Evolutionary conservation across 2,113 vertebrate species (phyloP).

Genomic region (Lycocorax pyrrhopterus): DNA sequence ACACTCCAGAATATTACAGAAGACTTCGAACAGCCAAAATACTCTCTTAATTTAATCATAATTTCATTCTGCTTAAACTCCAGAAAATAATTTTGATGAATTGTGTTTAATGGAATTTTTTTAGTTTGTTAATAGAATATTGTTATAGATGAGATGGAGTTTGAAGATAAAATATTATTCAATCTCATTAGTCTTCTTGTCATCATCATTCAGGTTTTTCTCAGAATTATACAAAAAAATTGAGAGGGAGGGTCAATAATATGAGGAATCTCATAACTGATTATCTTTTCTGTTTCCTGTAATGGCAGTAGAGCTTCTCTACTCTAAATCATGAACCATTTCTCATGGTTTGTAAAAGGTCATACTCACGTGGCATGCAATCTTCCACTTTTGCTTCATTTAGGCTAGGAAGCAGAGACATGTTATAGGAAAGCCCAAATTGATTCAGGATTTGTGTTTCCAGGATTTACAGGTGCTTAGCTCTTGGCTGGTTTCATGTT

Average conservation of each 20-base stretch:
- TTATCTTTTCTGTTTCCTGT: neutral
- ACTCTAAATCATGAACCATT: neutral
- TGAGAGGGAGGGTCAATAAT: neutral
- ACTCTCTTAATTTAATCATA: neutral
- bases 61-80: neutral
- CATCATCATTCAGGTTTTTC: neutral
- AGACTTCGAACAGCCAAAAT: neutral
- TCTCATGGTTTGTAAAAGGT: neutral
- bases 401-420: neutral
- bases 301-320: neutral
- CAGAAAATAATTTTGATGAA: neutral
- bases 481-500: constrained; percentile 19
- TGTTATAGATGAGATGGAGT: neutral
- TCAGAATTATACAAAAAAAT: neutral
- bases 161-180: neutral
- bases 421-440: neutral
- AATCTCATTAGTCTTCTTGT: neutral
- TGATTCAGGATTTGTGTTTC: neutral
- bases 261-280: neutral
- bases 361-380: rapidly evolving
- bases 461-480: constrained; percentile 12
- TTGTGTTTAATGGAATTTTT: neutral
- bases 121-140: neutral
- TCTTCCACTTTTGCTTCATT: neutral
- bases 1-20: neutral